phyloP scores from a whole-genome alignment of 2,888 invertebrate species.

The Apamea crenata region DNA sequence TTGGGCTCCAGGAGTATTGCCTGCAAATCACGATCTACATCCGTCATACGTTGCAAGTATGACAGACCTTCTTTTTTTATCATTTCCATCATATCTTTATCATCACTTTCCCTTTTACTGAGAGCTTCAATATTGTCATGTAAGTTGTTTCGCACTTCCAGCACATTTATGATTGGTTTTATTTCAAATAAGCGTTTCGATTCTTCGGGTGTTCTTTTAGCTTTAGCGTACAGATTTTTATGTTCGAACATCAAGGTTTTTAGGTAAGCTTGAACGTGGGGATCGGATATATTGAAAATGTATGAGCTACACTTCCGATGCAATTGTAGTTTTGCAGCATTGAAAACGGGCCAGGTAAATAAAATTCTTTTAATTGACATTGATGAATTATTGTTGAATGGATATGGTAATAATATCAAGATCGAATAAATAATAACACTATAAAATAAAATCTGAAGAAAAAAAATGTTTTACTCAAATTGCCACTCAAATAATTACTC shows the following conservation, averaged over 20 bases:
- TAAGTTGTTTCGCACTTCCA: conserved; percentile 90
- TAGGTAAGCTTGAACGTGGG: conserved; percentile 88
- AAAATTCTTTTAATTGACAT: conserved; percentile 73
- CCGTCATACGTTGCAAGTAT: conserved; percentile 89
- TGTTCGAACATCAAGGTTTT: conserved; percentile 89
- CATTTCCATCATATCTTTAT: conserved; percentile 91
- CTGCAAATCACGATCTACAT: conserved; percentile 91
- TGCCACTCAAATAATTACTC: background rate
- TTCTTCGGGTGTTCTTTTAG: conserved; percentile 76
- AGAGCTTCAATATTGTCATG: conserved; percentile 91
- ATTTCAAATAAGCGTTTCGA: conserved; percentile 83
- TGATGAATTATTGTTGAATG: background rate
- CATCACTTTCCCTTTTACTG: conserved; percentile 90
- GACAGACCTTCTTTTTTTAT: conserved; percentile 92
- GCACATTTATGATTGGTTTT: conserved; percentile 90
- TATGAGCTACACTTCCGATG: conserved; percentile 76
- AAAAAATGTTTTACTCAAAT: background rate
- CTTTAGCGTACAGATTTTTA: conserved; percentile 82
- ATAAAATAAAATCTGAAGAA: conserved; percentile 32
- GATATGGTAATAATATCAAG: background rate
- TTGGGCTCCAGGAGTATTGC: conserved; percentile 90
- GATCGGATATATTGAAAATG: conserved; percentile 82
- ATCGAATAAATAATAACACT: conserved; percentile 27
- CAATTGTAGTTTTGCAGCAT: conserved; percentile 68
- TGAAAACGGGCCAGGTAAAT: conserved; percentile 71